phyloP scores from a whole-genome alignment of 2,888 invertebrate genomes.

The Dicyrtomina minuta region DNA sequence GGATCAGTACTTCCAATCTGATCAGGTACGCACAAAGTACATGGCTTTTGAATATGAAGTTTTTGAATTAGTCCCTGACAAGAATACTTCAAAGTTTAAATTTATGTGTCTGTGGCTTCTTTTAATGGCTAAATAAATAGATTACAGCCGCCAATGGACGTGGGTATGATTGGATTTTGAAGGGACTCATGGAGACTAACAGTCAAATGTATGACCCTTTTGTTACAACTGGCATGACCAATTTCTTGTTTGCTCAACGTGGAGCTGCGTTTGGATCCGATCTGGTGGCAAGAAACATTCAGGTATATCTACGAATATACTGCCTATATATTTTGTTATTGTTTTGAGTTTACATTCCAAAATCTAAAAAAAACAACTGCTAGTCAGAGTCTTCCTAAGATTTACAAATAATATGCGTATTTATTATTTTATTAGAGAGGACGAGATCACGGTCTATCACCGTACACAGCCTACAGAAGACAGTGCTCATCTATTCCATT shows the following conservation, averaged over 20 bases:
- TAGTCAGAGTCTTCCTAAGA: too few relatives aligned
- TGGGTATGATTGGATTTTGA: conserved; percentile 52
- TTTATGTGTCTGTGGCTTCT: too few relatives aligned
- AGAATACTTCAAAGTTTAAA: too few relatives aligned
- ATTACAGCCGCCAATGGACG: conserved; percentile 40
- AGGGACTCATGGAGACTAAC: conserved; percentile 54
- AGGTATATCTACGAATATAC: conserved; percentile 29
- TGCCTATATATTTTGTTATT: background rate
- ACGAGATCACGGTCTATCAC: conserved; percentile 32
- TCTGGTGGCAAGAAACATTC: conserved; percentile 52
- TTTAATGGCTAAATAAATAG: too few relatives aligned
- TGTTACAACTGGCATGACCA: conserved; percentile 54
- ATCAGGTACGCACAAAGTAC: conserved; percentile 28
- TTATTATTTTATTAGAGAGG: conserved; percentile 37
- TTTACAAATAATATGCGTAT: background rate
- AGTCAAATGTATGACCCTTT: conserved; percentile 55
- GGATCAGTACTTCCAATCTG: conserved; percentile 46
- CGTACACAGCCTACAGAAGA: conserved; percentile 24
- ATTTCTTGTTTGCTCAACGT: conserved; percentile 46
- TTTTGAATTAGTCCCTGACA: too few relatives aligned
- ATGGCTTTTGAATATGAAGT: too few relatives aligned
- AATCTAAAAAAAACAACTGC: too few relatives aligned
- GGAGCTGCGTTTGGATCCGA: conserved; percentile 48
- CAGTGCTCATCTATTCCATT: background rate
- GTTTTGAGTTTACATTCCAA: background rate